Evolutionary conservation across 2,113 vertebrate species (phyloP), one percentile per base, ranked within the genome.

Genomic region (Albula goreensis): DNA sequence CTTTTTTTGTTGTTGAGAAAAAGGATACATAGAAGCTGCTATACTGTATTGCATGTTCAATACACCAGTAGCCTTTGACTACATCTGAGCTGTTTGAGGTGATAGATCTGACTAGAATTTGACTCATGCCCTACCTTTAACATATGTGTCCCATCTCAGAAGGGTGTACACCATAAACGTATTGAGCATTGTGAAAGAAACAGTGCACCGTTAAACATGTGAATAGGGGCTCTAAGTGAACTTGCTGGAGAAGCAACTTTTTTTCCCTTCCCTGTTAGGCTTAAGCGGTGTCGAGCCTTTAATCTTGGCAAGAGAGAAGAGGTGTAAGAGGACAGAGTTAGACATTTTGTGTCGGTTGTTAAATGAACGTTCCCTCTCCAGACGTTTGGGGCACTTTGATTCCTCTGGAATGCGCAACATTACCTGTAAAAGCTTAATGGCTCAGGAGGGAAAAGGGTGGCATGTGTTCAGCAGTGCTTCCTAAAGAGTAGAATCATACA

Each of bases 351-450:
- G 41, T 78, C 70, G 70, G n/a, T 83, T 81, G 70, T 81, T 78
- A 70, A 79, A 83, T 50, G 25, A 78, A 82, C 8, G 31, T 31
- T 50, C 10, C 41, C 5, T 52, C 2, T 48, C 31, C 50, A 78
- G n/a, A 13, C 13, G 11, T 52, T 49, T 57, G 41, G 57, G 31
- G 81, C 80, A 49, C 63, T 84, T 63, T 31, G 80, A 78, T 56
- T 60, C 22, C 49, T 22, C 48, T 79, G 82, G 82, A 87, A 79
- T 63, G 74, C 13, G 48, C 48, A 83, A 77, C 22, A 22, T 79
- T 79, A 50, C 82, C 74, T 87, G 57, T 87, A 87, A 83, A 87
- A 78, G 74, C 52, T 31, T 80, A 87, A 83, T 87, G 56, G 82
- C n/a, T 19, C 22, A 19, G 82, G 31, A 60, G 51, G 74, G 70